Evolutionary conservation across 2,113 vertebrate species (phyloP), one percentile per base, ranked within the genome.

Genomic region (Eubucco bourcierii): DNA sequence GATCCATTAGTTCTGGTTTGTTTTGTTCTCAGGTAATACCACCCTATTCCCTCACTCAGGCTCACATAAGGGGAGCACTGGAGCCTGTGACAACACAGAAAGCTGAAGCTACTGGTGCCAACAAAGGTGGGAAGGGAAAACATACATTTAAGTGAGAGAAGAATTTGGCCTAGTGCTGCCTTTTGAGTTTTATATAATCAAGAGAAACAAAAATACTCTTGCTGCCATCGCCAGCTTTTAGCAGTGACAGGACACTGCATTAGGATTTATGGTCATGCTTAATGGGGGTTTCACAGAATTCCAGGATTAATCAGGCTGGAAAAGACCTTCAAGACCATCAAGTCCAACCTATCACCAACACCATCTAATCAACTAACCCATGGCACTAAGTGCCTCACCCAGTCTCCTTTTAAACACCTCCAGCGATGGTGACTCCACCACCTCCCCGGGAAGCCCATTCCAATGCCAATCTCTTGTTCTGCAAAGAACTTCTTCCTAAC

Each of bases 1-100:
- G 83, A 88, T 88, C 52, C 6, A 39, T 33, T 64, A 7, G 47
- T 86, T 65, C 53, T 75, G 53, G 6, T 60, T 66, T 82, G 75
- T 25, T 93, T 90, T 90, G 41, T 46, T 87, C 68, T 84, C 93
- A 81, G 58, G 88, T 90, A 61, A 66, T 82, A 73, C 15, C 67
- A 59, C 63, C 58, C 37, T 58, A 47, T 15, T 74, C 12, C 58
- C 70, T 66, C 75, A 65, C 61, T 84, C 0, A 0, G 55, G 39
- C 34, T 81, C 52, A 55, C 0, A 0, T 55, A 23, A 12, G 61
- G n/a, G 76, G 34, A 84, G 31, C 70, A 10, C 15, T 39, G 50
- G 58, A 55, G 39, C 23, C 58, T 34, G 61, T 84, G 47, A 68
- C 66, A 87, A 7, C 4, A 4, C 14, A 61, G 39, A 12, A 50